These are phyloP conservation scores for Sander lucioperca DNA, from an alignment of 2,113 vertebrate species.

Conservation along the genomic window DNA sequence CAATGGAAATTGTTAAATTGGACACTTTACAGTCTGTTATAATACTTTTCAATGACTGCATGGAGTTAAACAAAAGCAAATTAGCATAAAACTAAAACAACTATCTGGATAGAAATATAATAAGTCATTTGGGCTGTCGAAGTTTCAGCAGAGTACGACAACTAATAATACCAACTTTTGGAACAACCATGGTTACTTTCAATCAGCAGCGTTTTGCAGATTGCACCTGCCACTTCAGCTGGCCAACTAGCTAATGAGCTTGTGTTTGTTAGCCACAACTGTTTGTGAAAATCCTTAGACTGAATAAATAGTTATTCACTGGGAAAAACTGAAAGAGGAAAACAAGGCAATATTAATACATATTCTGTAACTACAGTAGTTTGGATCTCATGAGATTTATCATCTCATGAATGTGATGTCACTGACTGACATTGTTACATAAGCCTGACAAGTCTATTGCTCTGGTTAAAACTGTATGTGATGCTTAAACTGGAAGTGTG, in stretches of 20 bases:
- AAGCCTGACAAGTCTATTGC: not conserved
- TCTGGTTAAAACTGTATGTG: too few relatives aligned
- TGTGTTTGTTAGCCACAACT: conserved; percentile 26
- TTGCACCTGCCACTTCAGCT: conserved; percentile 27
- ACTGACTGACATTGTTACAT: not conserved
- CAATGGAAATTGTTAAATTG: not conserved
- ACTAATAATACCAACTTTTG: conserved; percentile 3
- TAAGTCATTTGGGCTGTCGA: not conserved
- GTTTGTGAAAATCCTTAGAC: not conserved
- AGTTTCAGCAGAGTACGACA: conserved; percentile 2
- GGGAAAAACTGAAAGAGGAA: not conserved
- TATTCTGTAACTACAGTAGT: not conserved
- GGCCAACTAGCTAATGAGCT: conserved; percentile 21
- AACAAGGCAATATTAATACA: not conserved
- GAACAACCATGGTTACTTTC: not conserved
- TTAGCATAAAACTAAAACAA: not conserved
- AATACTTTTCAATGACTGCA: not conserved
- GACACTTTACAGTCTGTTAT: not conserved
- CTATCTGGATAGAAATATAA: not conserved
- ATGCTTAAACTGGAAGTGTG: not conserved
- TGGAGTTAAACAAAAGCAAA: not conserved
- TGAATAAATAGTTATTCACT: conserved; percentile 4
- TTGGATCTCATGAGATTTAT: not conserved
- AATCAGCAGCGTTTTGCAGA: conserved; percentile 12
- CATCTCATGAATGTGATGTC: not conserved